phyloP scores from a whole-genome alignment of 2,888 invertebrate species.

The Tuberolachnus salignus region DNA sequence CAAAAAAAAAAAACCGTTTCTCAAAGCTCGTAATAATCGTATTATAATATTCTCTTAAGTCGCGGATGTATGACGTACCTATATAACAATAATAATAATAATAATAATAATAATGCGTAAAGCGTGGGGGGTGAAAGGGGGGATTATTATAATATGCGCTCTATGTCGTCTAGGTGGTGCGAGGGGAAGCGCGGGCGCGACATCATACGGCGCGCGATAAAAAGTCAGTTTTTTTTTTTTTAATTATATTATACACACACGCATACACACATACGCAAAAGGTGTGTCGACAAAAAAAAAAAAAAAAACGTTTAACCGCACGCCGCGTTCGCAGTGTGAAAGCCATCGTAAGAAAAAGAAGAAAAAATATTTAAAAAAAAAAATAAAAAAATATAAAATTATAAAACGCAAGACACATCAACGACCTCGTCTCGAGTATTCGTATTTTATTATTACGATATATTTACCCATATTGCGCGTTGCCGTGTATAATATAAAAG shows the following conservation, averaged over 20 bases:
- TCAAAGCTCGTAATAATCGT: too few species aligned
- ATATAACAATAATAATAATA: too few species aligned
- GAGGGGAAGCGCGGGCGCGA: background rate
- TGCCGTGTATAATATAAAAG: background rate
- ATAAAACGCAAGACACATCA: slow-evolving; percentile 4
- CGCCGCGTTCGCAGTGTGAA: slow-evolving; percentile 38
- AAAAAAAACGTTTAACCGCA: slow-evolving; percentile 33
- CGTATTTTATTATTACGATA: background rate
- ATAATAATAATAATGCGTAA: too few species aligned
- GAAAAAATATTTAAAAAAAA: too few species aligned
- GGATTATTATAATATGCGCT: too few species aligned
- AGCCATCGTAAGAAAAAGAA: slow-evolving; percentile 12
- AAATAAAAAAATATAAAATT: too few species aligned
- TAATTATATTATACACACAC: background rate
- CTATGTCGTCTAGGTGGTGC: background rate
- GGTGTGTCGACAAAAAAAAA: background rate
- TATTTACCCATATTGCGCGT: background rate
- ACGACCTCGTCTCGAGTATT: slow-evolving; percentile 40
- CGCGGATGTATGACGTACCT: too few species aligned
- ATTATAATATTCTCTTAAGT: too few species aligned
- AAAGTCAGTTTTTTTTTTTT: slow-evolving; percentile 18
- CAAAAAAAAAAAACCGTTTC: too few species aligned
- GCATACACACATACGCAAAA: too few species aligned
- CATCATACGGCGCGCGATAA: slow-evolving; percentile 12
- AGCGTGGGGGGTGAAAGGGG: too few species aligned